Percentiles rank a stretch among this genome's conserved stretches.
phyloP scores from a whole-genome alignment of 2,888 invertebrate genomes.

The Cephus nigrinus region DNA sequence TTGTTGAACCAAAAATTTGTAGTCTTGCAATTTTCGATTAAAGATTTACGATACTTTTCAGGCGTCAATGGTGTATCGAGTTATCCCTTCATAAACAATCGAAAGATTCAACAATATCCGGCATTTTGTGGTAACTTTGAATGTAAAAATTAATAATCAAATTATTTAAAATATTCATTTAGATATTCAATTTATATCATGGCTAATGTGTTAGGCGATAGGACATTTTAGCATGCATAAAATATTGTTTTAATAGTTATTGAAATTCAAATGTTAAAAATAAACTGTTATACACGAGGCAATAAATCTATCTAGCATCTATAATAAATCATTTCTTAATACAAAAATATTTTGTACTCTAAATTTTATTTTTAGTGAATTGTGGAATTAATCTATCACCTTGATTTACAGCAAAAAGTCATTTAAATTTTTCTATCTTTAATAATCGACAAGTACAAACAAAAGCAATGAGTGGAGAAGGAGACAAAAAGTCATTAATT shows the following conservation, averaged over 20 bases:
- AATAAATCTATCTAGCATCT: not conserved
- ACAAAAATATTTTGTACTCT: not conserved
- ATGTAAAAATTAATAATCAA: not conserved
- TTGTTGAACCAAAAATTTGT: not conserved
- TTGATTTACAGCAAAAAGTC: slow-evolving; percentile 12
- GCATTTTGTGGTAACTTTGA: not conserved
- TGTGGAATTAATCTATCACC: not conserved
- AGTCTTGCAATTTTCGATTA: not conserved
- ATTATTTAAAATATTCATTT: not conserved
- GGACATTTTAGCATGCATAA: not conserved
- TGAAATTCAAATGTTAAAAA: not conserved
- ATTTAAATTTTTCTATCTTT: slow-evolving; percentile 8
- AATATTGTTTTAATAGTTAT: not conserved
- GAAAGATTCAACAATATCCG: not conserved
- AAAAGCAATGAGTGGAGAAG: slow-evolving; percentile 35
- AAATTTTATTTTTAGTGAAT: not conserved
- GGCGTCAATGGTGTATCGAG: not conserved
- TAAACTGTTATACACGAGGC: not conserved
- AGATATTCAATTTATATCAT: not conserved
- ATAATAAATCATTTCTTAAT: not conserved
- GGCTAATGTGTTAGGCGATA: not conserved
- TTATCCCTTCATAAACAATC: not conserved
- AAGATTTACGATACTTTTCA: not conserved
- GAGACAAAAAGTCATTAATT: slow-evolving; percentile 28
- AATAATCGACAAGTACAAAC: not conserved